Base-by-base conservation (phyloP, 2,113 vertebrate genomes). In the Geococcyx californianus region DNA sequence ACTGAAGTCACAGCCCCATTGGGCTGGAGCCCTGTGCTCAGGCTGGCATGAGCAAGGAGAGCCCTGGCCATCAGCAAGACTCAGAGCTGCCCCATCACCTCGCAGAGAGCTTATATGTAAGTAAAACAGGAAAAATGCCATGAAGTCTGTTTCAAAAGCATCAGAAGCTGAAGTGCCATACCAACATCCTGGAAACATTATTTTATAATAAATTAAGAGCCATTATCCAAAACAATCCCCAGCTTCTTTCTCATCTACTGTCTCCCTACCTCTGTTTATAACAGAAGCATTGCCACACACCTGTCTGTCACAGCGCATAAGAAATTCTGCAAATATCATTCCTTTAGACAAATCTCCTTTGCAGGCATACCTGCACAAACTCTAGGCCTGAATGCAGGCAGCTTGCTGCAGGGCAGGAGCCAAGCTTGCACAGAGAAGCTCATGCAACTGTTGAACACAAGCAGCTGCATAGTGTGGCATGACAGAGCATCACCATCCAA, bases 401-500 rank as follows among this genome's bases (percentile, higher is more conserved):
- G 9, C 9, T 51, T 20, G 28, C 70, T 52, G 34, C 36, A 49
- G 58, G 38, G 40, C 52, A 28, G 64, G 31, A 24, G 45, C 51
- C 1, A 0, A 26, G 31, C 60, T 40, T 20, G 21, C 1, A 0
- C 40, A 17, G 66, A 73, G 40, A 20, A 16, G 18, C 21, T 58
- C 11, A 0, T 15, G 25, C 56, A 29, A 7, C 33, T 1, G 0
- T 15, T 6, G 20, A 28, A 23, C 42, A 7, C 10, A 23, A 31
- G 4, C 60, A 33, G 54, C 54, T 44, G 42, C 13, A 2, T 1
- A 33, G 54, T 1, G 0, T 21, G 36, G 2, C 12, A 2, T 3
- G 26, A 14, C 29, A 29, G 42, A 56, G 29, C 54, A 26, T 0
- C 4, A 19, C 11, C 29, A 42, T 5, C 38, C n/a, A 16, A 23